phyloP scores from a whole-genome alignment of 2,888 invertebrate genomes.

The Drosophila peninsularis region DNA sequence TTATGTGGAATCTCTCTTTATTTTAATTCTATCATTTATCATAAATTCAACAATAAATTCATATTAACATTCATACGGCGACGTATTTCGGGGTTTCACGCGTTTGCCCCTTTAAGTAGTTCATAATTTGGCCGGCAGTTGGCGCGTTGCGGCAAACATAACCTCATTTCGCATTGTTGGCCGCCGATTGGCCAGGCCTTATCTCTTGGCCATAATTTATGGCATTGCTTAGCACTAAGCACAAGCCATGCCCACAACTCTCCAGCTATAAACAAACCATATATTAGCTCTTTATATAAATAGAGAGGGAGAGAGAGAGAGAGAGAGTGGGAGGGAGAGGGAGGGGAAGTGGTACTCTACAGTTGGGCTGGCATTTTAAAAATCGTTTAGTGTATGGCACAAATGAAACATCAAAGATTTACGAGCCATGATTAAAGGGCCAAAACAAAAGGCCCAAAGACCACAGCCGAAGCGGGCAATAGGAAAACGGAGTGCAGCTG shows the following conservation, averaged over 20 bases:
- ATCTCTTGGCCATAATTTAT: conserved; percentile 65
- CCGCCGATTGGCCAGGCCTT: conserved; percentile 56
- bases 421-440: conserved; percentile 76
- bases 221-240: conserved; percentile 55
- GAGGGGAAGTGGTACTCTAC: not conserved
- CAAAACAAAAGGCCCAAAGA: conserved; percentile 45
- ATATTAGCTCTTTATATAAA: conserved; percentile 29
- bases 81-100: not conserved
- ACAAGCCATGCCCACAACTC: conserved; percentile 31
- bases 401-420: conserved; percentile 81
- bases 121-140: conserved; percentile 12
- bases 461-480: conserved; percentile 9
- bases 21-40: not conserved
- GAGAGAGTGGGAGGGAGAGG: not conserved
- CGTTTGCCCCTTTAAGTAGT: not conserved
- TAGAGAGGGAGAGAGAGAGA: not conserved
- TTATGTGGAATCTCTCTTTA: not conserved
- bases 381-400: conserved; percentile 78
- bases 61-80: not conserved
- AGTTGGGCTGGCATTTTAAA: conserved; percentile 58
- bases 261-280: conserved; percentile 41
- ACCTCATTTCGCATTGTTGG: conserved; percentile 45
- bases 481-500: conserved; percentile 41
- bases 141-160: conserved; percentile 26
- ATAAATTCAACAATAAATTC: not conserved